A percentile compares a stretch with the other conserved stretches of the same genome.
These are phyloP conservation scores for Tapera naevia DNA, from an alignment of 2,797 vertebrate species.

Conservation along the genomic window DNA sequence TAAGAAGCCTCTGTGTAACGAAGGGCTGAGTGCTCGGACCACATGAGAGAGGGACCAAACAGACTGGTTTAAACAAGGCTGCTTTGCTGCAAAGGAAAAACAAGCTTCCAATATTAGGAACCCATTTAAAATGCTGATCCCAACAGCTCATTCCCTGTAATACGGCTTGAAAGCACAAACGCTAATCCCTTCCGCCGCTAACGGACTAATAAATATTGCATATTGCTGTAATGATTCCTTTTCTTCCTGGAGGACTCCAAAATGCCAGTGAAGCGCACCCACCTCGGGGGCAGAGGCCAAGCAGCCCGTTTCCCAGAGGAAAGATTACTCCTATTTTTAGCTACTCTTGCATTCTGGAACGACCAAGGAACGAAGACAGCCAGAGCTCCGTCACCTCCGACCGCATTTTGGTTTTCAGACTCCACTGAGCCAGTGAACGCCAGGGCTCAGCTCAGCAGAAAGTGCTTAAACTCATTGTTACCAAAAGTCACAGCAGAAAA, in stretches of 20 bases:
- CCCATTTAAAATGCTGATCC: background rate
- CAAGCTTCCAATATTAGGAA: background rate
- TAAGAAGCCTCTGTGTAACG: background rate
- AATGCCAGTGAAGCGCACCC: background rate
- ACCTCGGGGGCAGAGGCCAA: background rate
- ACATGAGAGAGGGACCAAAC: background rate
- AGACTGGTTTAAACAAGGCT: background rate
- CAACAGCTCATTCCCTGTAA: background rate
- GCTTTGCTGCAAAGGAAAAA: background rate
- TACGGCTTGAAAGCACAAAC: background rate
- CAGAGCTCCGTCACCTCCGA: background rate
- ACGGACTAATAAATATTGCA: background rate
- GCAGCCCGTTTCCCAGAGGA: slow-evolving; percentile 19
- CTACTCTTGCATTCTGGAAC: background rate
- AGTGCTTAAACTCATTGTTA: background rate
- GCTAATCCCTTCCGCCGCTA: background rate
- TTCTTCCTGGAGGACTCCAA: background rate
- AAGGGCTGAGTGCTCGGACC: background rate
- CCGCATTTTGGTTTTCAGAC: fast-evolving
- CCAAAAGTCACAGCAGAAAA: background rate
- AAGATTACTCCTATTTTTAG: slow-evolving; percentile 46
- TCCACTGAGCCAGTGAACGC: fast-evolving
- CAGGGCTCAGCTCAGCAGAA: background rate
- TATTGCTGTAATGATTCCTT: background rate
- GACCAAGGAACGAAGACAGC: background rate